These are phyloP conservation scores for Nycticebus coucang DNA, from an alignment of 2,113 vertebrate species.

Conservation along the genomic window DNA sequence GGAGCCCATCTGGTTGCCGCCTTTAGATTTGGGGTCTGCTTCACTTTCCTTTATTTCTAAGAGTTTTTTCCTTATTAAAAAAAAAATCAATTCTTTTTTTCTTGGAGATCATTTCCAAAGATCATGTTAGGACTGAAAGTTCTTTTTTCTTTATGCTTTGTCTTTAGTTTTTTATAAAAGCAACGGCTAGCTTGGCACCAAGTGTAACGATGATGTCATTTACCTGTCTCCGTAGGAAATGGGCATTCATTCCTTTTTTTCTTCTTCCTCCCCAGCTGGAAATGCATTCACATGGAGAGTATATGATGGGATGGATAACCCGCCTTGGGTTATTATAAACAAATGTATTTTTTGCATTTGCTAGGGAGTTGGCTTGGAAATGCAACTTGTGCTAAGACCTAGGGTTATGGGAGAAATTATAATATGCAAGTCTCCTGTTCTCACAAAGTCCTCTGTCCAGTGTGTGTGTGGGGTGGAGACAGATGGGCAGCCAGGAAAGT, in stretches of 20 bases:
- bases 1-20: not conserved
- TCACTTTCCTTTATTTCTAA: not conserved
- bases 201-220: not conserved
- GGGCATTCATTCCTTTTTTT: not conserved
- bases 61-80: not conserved
- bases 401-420: not conserved
- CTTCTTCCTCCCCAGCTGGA: fast-evolving
- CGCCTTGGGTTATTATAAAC: not conserved
- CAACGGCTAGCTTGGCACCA: not conserved
- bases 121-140: not conserved
- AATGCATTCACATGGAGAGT: not conserved
- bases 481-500: not conserved
- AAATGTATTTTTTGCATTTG: not conserved
- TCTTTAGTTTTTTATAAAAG: not conserved
- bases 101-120: not conserved
- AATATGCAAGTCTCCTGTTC: not conserved
- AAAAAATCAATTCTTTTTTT: not conserved
- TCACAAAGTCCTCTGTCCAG: not conserved
- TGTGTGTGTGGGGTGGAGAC: not conserved
- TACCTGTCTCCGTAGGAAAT: not conserved
- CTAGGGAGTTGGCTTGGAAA: not conserved
- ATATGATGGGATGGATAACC: too few species aligned
- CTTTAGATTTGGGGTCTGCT: not conserved
- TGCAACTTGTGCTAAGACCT: not conserved
- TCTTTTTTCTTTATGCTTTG: not conserved